These are phyloP conservation scores for Callithrix jacchus DNA, from an alignment of 2,113 vertebrate species.

Conservation along the genomic window DNA sequence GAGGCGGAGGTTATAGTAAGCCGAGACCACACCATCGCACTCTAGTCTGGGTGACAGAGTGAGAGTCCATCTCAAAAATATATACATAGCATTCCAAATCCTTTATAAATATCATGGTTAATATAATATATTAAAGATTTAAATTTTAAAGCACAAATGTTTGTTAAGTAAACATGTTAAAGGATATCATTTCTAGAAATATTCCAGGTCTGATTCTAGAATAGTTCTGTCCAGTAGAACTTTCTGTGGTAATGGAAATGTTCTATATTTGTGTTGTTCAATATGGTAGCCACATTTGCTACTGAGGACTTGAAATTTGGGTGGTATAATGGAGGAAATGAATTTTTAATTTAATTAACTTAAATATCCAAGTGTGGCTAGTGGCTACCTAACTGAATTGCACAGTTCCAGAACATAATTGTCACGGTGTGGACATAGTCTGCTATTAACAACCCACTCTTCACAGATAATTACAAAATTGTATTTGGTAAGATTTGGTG, in stretches of 20 bases:
- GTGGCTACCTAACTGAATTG: not conserved
- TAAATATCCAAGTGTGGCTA: not conserved
- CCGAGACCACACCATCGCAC: too few species aligned
- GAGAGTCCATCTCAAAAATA: too few species aligned
- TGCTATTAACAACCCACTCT: not conserved
- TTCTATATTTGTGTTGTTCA: not conserved
- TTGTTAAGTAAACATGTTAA: not conserved
- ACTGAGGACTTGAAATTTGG: not conserved
- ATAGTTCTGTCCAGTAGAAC: not conserved
- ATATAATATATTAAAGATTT: not conserved
- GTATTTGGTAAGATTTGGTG: not conserved
- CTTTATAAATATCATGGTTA: not conserved
- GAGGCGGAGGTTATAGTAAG: too few species aligned
- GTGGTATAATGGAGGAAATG: not conserved
- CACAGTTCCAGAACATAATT: not conserved
- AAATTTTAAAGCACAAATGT: not conserved
- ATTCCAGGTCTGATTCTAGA: not conserved
- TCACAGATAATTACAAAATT: conserved; percentile 27
- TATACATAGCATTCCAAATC: not conserved
- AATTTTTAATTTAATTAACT: conserved; percentile 37
- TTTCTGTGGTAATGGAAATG: not conserved
- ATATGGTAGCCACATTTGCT: not conserved
- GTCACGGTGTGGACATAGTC: not conserved
- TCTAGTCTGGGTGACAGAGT: too few species aligned
- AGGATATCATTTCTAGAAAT: conserved; percentile 15